A percentile compares a stretch with the other conserved stretches of the same genome.
Evolutionary conservation across 2,888 invertebrate species (phyloP).

Genomic region (Argyresthia goedartella): DNA sequence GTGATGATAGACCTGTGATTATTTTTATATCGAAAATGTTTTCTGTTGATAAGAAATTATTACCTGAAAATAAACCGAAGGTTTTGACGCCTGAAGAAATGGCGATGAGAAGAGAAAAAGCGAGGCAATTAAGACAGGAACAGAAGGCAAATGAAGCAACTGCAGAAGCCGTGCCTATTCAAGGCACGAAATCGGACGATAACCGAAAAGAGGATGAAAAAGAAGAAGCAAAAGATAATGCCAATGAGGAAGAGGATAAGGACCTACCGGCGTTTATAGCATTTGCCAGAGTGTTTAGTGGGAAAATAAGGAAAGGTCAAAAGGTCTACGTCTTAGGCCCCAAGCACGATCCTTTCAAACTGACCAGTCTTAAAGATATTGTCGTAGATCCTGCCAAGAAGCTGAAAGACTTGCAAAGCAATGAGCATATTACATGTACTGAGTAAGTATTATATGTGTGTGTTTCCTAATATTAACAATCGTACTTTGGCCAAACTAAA

Average conservation of each 20-base stretch:
- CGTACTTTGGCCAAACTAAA: too few relatives aligned
- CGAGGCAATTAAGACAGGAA: constrained; percentile 75
- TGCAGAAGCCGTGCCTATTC: constrained; percentile 19
- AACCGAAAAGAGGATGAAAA: constrained; percentile 25
- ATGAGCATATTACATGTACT: constrained; percentile 75
- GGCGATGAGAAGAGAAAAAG: constrained; percentile 74
- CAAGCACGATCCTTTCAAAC: constrained; percentile 84
- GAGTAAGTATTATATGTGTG: constrained; percentile 40
- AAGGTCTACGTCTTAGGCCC: constrained; percentile 88
- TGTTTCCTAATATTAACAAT: neutral
- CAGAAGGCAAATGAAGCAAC: constrained; percentile 39
- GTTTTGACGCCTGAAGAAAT: constrained; percentile 83
- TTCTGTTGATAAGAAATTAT: constrained; percentile 77
- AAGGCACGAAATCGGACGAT: constrained; percentile 19
- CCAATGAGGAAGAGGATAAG: constrained; percentile 34
- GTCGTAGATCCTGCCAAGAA: constrained; percentile 56
- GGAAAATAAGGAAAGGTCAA: constrained; percentile 81
- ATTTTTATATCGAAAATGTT: constrained; percentile 93
- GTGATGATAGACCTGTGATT: constrained; percentile 75
- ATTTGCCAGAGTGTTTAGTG: constrained; percentile 94
- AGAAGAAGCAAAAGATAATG: constrained; percentile 43
- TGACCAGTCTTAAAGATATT: constrained; percentile 51
- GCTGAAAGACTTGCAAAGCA: constrained; percentile 71
- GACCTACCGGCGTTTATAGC: constrained; percentile 84
- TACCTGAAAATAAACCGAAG: constrained; percentile 86